These are phyloP conservation scores for Dunckerocampus dactyliophorus DNA, from an alignment of 2,113 vertebrate species.

Conservation along the genomic window DNA sequence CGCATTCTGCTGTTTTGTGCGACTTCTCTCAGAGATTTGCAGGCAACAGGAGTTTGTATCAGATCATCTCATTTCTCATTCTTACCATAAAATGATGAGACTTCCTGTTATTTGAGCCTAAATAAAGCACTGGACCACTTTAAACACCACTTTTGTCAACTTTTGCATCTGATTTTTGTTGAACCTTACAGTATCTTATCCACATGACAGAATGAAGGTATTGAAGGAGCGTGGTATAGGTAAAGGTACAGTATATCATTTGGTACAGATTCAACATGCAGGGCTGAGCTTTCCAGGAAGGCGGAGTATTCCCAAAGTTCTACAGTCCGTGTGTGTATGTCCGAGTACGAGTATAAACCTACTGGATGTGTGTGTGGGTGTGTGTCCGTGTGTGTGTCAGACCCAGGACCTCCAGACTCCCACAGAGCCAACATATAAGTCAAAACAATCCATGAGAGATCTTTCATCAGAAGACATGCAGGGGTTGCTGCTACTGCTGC, in stretches of 20 bases:
- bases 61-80: constrained; percentile 6
- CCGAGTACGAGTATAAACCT: background rate
- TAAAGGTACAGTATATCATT: background rate
- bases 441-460: constrained; percentile 9
- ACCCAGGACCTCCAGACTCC: background rate
- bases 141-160: background rate
- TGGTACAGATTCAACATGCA: background rate
- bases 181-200: too few relatives aligned
- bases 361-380: background rate
- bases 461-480: constrained; percentile 52
- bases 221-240: too few relatives aligned
- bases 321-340: background rate
- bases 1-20: background rate
- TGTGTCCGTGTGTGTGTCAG: background rate
- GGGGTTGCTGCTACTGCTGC: constrained; percentile 37
- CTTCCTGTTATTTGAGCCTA: background rate
- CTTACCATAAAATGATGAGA: background rate
- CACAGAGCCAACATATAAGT: background rate
- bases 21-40: background rate
- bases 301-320: background rate
- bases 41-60: background rate
- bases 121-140: background rate
- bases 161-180: background rate
- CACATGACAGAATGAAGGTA: too few relatives aligned
- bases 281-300: constrained; percentile 14